Evolutionary conservation across 2,888 invertebrate genomes (phyloP), one percentile per base, ranked within the genome.

Genomic region (Ariolimax columbianus): DNA sequence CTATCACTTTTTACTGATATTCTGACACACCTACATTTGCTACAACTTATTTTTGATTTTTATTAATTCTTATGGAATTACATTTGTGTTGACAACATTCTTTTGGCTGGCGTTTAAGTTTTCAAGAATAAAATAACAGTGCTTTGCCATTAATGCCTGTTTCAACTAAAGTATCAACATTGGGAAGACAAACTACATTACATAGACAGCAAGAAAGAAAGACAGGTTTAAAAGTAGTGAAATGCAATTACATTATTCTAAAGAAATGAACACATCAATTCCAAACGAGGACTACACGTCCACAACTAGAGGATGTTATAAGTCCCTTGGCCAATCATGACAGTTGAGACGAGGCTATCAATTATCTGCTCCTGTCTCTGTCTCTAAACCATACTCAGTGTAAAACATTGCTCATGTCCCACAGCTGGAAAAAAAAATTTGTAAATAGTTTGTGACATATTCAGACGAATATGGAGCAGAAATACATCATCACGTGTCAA

Each of bases 401-500:
- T 77, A 91, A 83, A 7, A 91, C 90, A 87, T 88, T 90, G 83
- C 89, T 90, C 63, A 91, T 86, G 86, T 91, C 90, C 90, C 91
- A 91, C 77, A 91, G 84, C 91, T 91, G 89, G 19, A 55, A 17
- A 23, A 78, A 55, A 23, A 30, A 11, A 9, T 47, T 0, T 4
- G 17, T 47, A n/a, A 30, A 77, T 59, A 55, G 30, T 47, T 43
- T 36, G 40, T 63, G 43, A 72, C 30, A 73, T n/a, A 4, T 43
- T 30, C 43, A 47, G 73, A 30, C 26, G 9, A 73, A 43, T n/a
- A 47, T 73, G 11, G 17, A 38, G 26, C 26, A 38, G 6, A 40
- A 38, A 2, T n/a, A 72, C 72, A 23, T 23, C 23, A 11, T 47
- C 47, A 47, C n/a, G n/a, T n/a, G n/a, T 47, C 17, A 7, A 55